A percentile compares a stretch with the other conserved stretches of the same genome.
Evolutionary conservation across 2,797 vertebrate species (phyloP).

Genomic region (Xiphorhynchus erythropygius): DNA sequence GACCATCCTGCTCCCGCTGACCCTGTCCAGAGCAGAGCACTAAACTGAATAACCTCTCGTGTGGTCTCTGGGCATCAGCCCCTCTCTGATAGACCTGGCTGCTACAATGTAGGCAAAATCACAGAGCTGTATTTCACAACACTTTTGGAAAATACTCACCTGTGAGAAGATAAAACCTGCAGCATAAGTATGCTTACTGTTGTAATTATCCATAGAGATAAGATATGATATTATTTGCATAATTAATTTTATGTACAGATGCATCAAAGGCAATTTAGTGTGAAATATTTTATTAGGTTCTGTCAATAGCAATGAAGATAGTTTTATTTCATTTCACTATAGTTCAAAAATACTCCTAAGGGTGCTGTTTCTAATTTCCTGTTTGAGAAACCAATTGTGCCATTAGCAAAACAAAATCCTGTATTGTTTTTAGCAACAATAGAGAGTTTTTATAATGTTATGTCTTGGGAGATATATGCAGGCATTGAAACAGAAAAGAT

Average conservation of each 20-base stretch:
- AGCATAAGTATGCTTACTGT: slow-evolving; percentile 15
- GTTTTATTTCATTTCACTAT: slow-evolving; percentile 65
- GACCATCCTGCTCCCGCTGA: neutral
- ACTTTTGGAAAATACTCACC: slow-evolving; percentile 21
- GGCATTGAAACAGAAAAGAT: neutral
- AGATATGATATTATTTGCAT: slow-evolving; percentile 44
- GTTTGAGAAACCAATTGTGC: slow-evolving; percentile 23
- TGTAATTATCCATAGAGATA: slow-evolving; percentile 52
- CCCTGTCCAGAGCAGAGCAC: neutral
- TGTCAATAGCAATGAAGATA: slow-evolving; percentile 46
- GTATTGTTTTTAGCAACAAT: slow-evolving; percentile 44
- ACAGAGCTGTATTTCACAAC: neutral
- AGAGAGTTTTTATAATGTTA: slow-evolving; percentile 40
- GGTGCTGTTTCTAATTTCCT: slow-evolving; percentile 65
- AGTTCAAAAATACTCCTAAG: slow-evolving; percentile 56
- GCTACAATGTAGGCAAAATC: neutral
- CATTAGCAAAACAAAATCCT: slow-evolving; percentile 62
- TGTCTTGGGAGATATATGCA: neutral
- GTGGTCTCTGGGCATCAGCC: neutral
- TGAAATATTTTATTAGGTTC: slow-evolving; percentile 49
- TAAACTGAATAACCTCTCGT: neutral
- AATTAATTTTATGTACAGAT: slow-evolving; percentile 58
- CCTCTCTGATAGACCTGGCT: neutral
- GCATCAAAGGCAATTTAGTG: slow-evolving; percentile 54
- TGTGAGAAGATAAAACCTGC: neutral